These are phyloP conservation scores for Pedicia rivosa DNA, from an alignment of 2,888 invertebrate genomes.

Conservation along the genomic window DNA sequence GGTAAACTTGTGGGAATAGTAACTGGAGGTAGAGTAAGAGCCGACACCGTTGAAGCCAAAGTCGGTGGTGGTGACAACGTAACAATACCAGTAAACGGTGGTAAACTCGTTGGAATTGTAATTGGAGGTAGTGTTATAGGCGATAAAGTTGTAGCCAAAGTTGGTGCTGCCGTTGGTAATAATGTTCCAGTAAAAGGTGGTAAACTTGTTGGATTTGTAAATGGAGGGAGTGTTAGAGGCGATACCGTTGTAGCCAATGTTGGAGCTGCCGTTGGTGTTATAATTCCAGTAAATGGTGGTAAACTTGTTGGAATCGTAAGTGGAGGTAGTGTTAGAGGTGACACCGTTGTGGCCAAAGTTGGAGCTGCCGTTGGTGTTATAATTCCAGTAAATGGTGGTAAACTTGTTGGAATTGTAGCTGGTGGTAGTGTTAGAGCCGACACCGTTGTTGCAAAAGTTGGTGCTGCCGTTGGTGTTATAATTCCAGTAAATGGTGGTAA, in stretches of 20 bases:
- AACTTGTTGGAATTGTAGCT: neutral
- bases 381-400: slow-evolving; percentile 5
- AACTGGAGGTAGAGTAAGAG: too few relatives aligned
- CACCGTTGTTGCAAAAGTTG: too few relatives aligned
- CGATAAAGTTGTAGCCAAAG: neutral
- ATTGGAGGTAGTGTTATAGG: neutral
- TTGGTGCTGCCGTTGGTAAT: slow-evolving; percentile 2
- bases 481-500: neutral
- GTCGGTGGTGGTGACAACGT: too few relatives aligned
- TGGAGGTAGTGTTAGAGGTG: slow-evolving; percentile 9
- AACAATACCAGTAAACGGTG: neutral
- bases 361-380: slow-evolving; percentile 10
- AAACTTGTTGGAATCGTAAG: slow-evolving; percentile 9
- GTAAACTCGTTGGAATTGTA: slow-evolving; percentile 1
- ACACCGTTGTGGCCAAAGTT: slow-evolving; percentile 7
- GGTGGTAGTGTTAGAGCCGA: too few relatives aligned
- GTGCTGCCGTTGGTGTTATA: neutral
- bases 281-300: slow-evolving; percentile 11
- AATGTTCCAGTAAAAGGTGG: neutral
- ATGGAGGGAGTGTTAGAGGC: slow-evolving; percentile 1
- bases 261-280: slow-evolving; percentile 8
- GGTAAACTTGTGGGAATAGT: neutral
- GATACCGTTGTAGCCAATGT: neutral
- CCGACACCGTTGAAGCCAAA: too few relatives aligned
- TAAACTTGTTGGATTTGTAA: slow-evolving; percentile 8